Base-by-base conservation (phyloP, 2,797 vertebrate genomes). In the Silurus lanzhouensis region DNA sequence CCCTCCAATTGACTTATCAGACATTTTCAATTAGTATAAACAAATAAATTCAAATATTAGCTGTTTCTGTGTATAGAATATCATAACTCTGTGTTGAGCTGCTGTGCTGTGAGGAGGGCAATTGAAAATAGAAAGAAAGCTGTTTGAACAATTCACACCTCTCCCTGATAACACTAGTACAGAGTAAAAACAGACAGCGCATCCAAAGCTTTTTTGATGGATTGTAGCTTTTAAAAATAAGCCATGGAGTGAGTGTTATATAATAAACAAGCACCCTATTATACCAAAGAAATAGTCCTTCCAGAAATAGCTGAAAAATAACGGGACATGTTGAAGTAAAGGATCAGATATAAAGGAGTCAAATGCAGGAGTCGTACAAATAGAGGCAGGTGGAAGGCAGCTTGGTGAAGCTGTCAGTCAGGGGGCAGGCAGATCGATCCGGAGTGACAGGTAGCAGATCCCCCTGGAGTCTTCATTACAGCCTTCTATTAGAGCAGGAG, bases 381-480 rank as follows among this genome's bases (percentile, higher is more conserved):
- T 81, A 79, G 70, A 87, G 80, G 88, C 87, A 89, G 90, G 89
- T 88, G 89, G 83, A 88, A 63, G 77, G 77, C 74, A 19, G 86
- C 82, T 83, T 89, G 89, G 88, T 89, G 64, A 90, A 94, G 92
- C 92, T 94, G 94, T 94, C 95, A 94, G 92, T 94, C 94, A 92
- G 66, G 31, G 52, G 81, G 85, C 66, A 31, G 57, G 83, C 87
- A 83, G 81, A 96, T 95, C 94, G 95, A 96, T 95, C 90, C 88
- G 87, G 82, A 90, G 91, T 94, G 95, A 94, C 94, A 95, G 94
- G 93, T 94, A 93, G 88, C 92, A 93, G 92, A 94, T 95, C 94
- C 91, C 93, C 92, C 93, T 91, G 88, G 93, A 95, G 94, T 94
- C 93, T 94, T 95, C 95, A 96, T 95, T 95, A 95, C 93, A 93